Evolutionary conservation across 2,113 vertebrate species (phyloP).

Genomic region (Todiramphus saurophagus): DNA sequence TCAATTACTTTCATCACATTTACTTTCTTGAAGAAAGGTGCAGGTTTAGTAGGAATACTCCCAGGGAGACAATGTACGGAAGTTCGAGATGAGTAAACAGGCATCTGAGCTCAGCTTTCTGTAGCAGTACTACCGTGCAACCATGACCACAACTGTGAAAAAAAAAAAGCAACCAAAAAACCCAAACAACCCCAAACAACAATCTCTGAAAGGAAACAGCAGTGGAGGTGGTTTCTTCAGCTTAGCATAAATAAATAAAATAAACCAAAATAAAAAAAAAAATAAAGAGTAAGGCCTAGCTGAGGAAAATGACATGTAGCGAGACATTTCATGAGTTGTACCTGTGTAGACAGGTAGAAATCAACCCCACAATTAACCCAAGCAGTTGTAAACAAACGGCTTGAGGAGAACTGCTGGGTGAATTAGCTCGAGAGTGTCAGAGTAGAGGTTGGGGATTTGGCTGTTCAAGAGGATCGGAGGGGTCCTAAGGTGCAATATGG

Average conservation of each 20-base stretch:
- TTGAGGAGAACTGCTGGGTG: background rate
- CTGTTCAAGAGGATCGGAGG: background rate
- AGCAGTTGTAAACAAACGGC: background rate
- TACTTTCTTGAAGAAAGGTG: background rate
- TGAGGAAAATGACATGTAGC: background rate
- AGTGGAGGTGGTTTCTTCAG: background rate
- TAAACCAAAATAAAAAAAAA: background rate
- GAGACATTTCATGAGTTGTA: background rate
- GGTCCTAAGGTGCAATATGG: background rate
- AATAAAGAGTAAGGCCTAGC: background rate
- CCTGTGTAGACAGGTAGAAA: background rate
- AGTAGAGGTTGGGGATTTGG: background rate
- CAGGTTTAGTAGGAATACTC: background rate
- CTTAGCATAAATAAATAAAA: background rate
- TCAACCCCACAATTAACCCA: background rate
- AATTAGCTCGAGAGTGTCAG: background rate
- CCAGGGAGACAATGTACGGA: fast-evolving
- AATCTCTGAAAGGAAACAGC: background rate
- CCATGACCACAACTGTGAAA: background rate
- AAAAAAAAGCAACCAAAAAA: background rate
- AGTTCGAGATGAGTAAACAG: background rate
- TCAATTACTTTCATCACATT: background rate
- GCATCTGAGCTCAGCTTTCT: background rate
- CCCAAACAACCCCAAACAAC: too few species aligned
- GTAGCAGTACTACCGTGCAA: background rate